phyloP scores from a whole-genome alignment of 2,888 invertebrate species.

The Lasioglossum pauxillum region DNA sequence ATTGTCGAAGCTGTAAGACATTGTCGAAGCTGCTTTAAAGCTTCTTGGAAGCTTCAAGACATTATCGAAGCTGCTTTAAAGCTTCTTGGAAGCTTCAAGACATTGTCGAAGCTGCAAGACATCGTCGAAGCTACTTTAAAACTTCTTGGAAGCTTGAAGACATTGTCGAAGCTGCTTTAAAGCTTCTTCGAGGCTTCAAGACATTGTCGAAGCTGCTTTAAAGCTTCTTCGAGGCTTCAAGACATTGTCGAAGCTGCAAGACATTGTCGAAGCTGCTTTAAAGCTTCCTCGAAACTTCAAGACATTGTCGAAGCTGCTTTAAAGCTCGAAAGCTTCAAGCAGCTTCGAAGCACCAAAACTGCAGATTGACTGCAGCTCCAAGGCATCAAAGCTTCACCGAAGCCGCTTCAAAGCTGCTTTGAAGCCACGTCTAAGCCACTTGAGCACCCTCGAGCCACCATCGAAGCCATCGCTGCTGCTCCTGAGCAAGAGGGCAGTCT shows the following conservation, averaged over 20 bases:
- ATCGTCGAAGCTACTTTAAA: not conserved
- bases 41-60: not conserved
- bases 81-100: not conserved
- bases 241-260: not conserved
- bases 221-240: not conserved
- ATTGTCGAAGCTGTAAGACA: too few species aligned
- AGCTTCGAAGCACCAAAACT: too few species aligned
- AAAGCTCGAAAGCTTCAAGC: not conserved
- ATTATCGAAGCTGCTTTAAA: not conserved
- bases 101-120: not conserved
- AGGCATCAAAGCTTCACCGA: not conserved
- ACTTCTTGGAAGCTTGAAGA: not conserved
- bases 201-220: not conserved
- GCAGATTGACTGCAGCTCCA: too few species aligned
- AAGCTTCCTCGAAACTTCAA: not conserved
- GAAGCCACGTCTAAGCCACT: not conserved
- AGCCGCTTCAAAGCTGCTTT: not conserved
- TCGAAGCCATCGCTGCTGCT: conserved; percentile 68
- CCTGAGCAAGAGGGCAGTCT: conserved; percentile 58
- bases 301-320: not conserved
- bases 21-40: too few species aligned
- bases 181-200: too few species aligned
- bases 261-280: not conserved
- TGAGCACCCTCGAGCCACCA: conserved; percentile 3
- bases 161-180: not conserved